These are phyloP conservation scores for Volucella bombylans DNA, from an alignment of 2,888 invertebrate species.

Conservation along the genomic window DNA sequence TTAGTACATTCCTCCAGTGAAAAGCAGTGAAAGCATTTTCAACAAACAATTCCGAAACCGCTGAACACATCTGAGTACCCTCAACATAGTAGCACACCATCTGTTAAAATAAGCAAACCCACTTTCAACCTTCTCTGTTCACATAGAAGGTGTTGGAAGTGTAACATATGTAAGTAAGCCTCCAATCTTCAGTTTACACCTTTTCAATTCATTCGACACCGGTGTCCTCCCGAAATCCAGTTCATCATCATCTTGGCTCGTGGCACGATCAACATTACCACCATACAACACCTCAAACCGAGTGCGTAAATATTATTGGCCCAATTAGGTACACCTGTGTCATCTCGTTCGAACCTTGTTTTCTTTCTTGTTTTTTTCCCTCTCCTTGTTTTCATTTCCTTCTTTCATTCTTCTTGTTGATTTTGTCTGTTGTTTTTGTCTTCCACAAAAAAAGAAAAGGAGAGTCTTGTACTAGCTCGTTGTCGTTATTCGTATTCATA, in stretches of 20 bases:
- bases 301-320: constrained; percentile 65
- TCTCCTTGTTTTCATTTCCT: constrained; percentile 17
- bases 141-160: too few species aligned
- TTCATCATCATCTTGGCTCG: constrained; percentile 24
- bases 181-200: constrained; percentile 22
- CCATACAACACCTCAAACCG: constrained; percentile 4
- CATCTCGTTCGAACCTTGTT: constrained; percentile 55
- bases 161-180: too few species aligned
- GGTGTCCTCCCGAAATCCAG: constrained; percentile 27
- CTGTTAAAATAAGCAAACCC: too few species aligned
- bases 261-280: constrained; percentile 33
- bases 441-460: constrained; percentile 43
- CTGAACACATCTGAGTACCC: too few species aligned
- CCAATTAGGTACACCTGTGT: constrained; percentile 72
- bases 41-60: too few species aligned
- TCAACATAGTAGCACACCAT: too few species aligned
- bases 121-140: too few species aligned
- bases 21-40: too few species aligned
- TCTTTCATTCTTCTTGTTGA: constrained; percentile 55
- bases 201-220: constrained; percentile 43
- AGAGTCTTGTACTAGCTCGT: constrained; percentile 19
- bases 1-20: too few species aligned
- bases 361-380: background rate
- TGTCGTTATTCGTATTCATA: too few species aligned
- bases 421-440: constrained; percentile 38